Evolutionary conservation across 1,140 invertebrate species (phyloP).

Genomic region (Daktulosphaira vitifoliae): DNA sequence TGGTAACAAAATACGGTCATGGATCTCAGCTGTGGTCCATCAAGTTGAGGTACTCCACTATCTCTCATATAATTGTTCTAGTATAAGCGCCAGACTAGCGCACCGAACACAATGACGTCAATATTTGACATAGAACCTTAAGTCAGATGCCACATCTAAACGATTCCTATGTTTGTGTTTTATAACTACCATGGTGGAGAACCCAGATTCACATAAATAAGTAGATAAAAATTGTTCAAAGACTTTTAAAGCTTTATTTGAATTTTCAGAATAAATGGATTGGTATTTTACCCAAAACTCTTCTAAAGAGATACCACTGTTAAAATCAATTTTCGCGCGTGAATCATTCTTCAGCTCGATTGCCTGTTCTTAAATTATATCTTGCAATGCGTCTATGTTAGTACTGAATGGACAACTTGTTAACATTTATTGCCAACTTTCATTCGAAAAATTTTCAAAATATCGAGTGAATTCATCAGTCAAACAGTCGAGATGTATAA

Average conservation of each 20-base stretch:
- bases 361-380: background rate
- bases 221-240: constrained; percentile 35
- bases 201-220: constrained; percentile 36
- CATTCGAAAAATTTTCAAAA: constrained; percentile 28
- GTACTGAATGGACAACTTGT: constrained; percentile 20
- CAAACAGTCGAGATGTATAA: background rate
- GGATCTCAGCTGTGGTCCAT: too few relatives aligned
- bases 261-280: constrained; percentile 27
- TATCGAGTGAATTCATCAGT: background rate
- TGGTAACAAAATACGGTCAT: too few relatives aligned
- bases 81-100: too few relatives aligned
- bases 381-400: constrained; percentile 15
- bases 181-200: constrained; percentile 35
- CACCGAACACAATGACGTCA: too few relatives aligned
- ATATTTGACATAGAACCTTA: background rate
- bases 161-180: constrained; percentile 27
- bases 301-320: constrained; percentile 10
- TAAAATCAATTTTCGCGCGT: constrained; percentile 15
- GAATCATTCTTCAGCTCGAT: constrained; percentile 2
- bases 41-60: too few relatives aligned
- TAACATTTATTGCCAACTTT: constrained; percentile 23
- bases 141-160: background rate
- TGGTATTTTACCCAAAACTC: constrained; percentile 30
- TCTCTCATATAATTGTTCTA: too few relatives aligned
- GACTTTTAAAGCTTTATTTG: constrained; percentile 25